phyloP scores from a whole-genome alignment of 2,888 invertebrate genomes.

The Synergus itoensis region DNA sequence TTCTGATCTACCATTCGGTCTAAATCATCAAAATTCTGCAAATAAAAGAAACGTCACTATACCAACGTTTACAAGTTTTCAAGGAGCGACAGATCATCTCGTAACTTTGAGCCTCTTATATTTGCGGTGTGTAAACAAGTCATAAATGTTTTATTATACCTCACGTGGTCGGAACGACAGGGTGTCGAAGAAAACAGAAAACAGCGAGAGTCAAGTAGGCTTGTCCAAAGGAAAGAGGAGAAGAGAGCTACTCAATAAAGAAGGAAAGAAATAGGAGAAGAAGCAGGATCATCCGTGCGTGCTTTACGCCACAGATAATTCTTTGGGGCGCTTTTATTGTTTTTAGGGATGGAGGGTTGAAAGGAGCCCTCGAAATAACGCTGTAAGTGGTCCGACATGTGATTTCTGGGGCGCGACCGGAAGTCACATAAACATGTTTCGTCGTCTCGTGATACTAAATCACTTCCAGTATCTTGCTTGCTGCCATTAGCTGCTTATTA shows the following conservation, averaged over 20 bases:
- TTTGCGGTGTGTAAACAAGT: slow-evolving; percentile 69
- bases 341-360: slow-evolving; percentile 57
- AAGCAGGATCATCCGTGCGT: slow-evolving; percentile 55
- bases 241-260: slow-evolving; percentile 48
- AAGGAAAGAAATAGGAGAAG: slow-evolving; percentile 53
- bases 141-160: slow-evolving; percentile 72
- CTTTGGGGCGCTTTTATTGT: slow-evolving; percentile 67
- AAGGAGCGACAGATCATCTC: slow-evolving; percentile 17
- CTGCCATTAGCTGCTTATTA: slow-evolving; percentile 37
- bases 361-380: slow-evolving; percentile 56
- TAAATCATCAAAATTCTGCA: slow-evolving; percentile 5
- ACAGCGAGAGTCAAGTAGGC: slow-evolving; percentile 43
- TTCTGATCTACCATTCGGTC: not conserved
- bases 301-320: slow-evolving; percentile 65
- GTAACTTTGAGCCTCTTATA: slow-evolving; percentile 39
- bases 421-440: slow-evolving; percentile 59
- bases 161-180: slow-evolving; percentile 45
- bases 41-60: not conserved
- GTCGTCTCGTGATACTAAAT: slow-evolving; percentile 25
- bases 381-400: slow-evolving; percentile 59
- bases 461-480: slow-evolving; percentile 14
- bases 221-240: slow-evolving; percentile 44
- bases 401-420: slow-evolving; percentile 54
- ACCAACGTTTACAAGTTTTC: slow-evolving; percentile 4
- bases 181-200: slow-evolving; percentile 48